phyloP scores from a whole-genome alignment of 2,113 vertebrate genomes.

The Anolis carolinensis region DNA sequence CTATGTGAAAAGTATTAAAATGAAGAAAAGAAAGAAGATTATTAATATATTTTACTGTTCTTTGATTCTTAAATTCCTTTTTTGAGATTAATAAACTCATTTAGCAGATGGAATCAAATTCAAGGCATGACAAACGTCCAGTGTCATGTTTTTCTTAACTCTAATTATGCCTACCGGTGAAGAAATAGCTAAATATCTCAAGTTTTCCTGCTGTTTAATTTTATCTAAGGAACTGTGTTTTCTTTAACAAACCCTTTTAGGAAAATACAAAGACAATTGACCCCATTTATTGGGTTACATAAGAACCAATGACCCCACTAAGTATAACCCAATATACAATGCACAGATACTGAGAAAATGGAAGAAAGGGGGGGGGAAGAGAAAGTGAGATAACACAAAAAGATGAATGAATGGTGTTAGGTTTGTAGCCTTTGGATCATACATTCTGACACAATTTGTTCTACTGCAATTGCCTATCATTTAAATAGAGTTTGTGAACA shows the following conservation, averaged over 20 bases:
- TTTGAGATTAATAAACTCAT: slow-evolving; percentile 53
- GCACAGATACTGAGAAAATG: neutral
- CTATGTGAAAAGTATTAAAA: neutral
- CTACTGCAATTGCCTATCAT: slow-evolving; percentile 1
- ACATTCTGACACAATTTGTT: neutral
- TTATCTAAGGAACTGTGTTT: slow-evolving; percentile 50
- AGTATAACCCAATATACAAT: slow-evolving; percentile 25
- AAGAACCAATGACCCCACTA: slow-evolving; percentile 26
- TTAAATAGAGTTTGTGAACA: slow-evolving; percentile 17
- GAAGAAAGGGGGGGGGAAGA: too few species aligned
- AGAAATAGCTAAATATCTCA: slow-evolving; percentile 48
- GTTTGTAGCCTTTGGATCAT: slow-evolving; percentile 10
- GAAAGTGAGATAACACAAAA: neutral
- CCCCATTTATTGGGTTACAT: slow-evolving; percentile 30
- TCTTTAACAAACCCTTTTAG: slow-evolving; percentile 55
- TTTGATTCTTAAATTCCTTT: slow-evolving; percentile 44
- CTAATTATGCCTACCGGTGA: slow-evolving; percentile 56
- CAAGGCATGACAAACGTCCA: slow-evolving; percentile 31
- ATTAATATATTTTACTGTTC: slow-evolving; percentile 42
- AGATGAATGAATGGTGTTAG: neutral
- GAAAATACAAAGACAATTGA: slow-evolving; percentile 41
- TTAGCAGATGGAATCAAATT: slow-evolving; percentile 40
- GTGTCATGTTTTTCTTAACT: slow-evolving; percentile 48
- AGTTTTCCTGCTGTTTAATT: slow-evolving; percentile 56
- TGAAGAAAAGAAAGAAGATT: neutral